Base-by-base conservation (phyloP, 2,113 vertebrate genomes). In the Epinephelus moara region DNA sequence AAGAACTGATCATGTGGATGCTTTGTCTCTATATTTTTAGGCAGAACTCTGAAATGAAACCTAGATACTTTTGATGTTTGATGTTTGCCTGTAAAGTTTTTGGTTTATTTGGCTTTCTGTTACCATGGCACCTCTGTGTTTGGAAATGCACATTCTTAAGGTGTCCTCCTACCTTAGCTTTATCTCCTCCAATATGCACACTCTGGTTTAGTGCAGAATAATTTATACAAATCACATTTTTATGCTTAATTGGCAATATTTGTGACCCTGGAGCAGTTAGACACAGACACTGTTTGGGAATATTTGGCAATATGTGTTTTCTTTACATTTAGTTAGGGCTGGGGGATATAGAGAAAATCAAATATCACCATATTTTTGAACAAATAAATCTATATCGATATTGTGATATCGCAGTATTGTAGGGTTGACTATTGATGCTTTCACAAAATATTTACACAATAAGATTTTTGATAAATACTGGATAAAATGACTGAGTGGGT, bases 91-190 rank as follows among this genome's bases (percentile, higher is more conserved):
- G 9, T 68, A 45, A 33, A n/a, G 23, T 82, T 86, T 30, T 84
- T 82, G 53, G 42, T 80, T 88, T 66, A 50, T 86, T 87, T 89
- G 70, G 57, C 47, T 87, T 80, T 70, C 23, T 80, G 55, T 89
- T 63, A 42, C 50, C 70, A 81, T 83, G 52, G 59, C 66, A 66
- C 75, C 57, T 81, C 42, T 78, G 42, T 89, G 55, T 91, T 75
- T 78, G 21, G 88, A 92, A 92, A 91, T 92, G 89, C 91, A 92
- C 91, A 88, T 92, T 92, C 67, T 61, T 64, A 21, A 55, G 6
- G 9, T 64, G 17, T 66, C 78, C 52, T 77, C 40, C 25, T 23
- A 60, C 64, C 14, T n/a, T 30, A 30, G 9, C 8, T 42, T 25
- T 71, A 50, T 78, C 21, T 70, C 21, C 37, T 75, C 33, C 59